Base-by-base conservation (phyloP, 2,113 vertebrate species). In the Alces alces region DNA sequence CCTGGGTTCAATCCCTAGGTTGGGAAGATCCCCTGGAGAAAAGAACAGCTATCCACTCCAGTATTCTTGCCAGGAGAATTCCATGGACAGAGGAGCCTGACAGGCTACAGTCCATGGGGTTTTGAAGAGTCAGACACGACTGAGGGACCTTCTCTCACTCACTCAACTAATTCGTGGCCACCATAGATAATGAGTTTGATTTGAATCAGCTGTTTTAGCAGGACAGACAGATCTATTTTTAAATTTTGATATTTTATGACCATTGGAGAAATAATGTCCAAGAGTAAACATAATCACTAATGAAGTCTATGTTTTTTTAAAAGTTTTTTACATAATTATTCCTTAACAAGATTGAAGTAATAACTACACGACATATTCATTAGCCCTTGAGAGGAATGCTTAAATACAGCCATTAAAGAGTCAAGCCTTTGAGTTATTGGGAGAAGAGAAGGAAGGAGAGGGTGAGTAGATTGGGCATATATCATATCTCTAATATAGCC, bases 271-370 rank as follows among this genome's bases (percentile, higher is more conserved):
- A 76, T 66, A 33, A 21, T 80, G 19, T 89, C 55, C 25, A 84
- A 92, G 70, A 58, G 23, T 96, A 61, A 90, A 96, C 28, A 90
- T 93, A 57, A 66, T 94, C 30, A 85, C 39, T 88, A 60, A 95
- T 93, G 47, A 86, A 84, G 91, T 96, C 6, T 36, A 66, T 58
- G 2, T 84, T 76, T 86, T 82, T 84, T 0, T 84, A 60, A 21
- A 84, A 36, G 13, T 90, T 93, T 21, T 82, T 82, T 83, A 95
- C 36, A 27, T 54, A 95, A 91, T 86, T 83, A 83, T 83, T 92
- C 39, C 76, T 96, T 80, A 76, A 39, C 9, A 70, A 92, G 17
- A 50, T 85, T 83, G 47, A 96, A 66, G 5, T 60, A 86, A 92
- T 83, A 47, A 16, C 19, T 93, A 76, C 57, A 33, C 60, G 58